Conservation (phyloP, 2,113 vertebrate species). For the Sinocyclocheilus anophthalmus region DNA sequence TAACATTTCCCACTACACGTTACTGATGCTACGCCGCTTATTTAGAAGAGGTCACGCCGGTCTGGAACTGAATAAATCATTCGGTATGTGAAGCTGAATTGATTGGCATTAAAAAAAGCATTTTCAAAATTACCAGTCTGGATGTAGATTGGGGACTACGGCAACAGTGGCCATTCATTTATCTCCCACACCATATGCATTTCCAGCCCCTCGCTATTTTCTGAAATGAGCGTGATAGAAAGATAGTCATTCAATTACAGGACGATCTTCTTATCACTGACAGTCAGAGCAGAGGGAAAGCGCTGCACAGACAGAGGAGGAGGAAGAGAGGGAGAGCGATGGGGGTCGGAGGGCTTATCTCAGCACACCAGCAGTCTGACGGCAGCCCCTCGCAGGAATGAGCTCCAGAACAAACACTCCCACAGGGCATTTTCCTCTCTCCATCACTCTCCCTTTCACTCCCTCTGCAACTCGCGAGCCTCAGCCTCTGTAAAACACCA, state of each 20-base stretch:
- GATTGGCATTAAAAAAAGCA: slow-evolving; percentile 9
- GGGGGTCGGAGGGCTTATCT: slow-evolving; percentile 77
- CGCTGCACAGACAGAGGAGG: neutral
- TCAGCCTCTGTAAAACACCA: slow-evolving; percentile 1
- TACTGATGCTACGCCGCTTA: neutral
- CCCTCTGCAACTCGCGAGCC: neutral
- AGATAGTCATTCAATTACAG: slow-evolving; percentile 70
- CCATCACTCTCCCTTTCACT: slow-evolving; percentile 25
- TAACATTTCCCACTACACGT: neutral
- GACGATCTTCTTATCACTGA: slow-evolving; percentile 86
- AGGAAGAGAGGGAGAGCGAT: slow-evolving; percentile 23
- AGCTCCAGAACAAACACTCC: slow-evolving; percentile 75
- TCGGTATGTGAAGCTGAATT: neutral
- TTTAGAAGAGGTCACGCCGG: neutral
- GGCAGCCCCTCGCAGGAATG: slow-evolving; percentile 78
- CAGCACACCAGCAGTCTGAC: slow-evolving; percentile 81
- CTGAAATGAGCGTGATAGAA: slow-evolving; percentile 61
- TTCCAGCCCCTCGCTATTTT: slow-evolving; percentile 60
- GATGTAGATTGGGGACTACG: neutral
- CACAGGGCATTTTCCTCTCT: slow-evolving; percentile 61
- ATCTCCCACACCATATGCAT: slow-evolving; percentile 18
- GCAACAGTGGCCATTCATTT: slow-evolving; percentile 21
- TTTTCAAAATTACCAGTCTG: slow-evolving; percentile 13
- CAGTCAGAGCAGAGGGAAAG: slow-evolving; percentile 84
- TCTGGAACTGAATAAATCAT: slow-evolving; percentile 21